Evolutionary conservation across 2,113 vertebrate genomes (phyloP), one percentile per base, ranked within the genome.

Genomic region (Gobius niger): DNA sequence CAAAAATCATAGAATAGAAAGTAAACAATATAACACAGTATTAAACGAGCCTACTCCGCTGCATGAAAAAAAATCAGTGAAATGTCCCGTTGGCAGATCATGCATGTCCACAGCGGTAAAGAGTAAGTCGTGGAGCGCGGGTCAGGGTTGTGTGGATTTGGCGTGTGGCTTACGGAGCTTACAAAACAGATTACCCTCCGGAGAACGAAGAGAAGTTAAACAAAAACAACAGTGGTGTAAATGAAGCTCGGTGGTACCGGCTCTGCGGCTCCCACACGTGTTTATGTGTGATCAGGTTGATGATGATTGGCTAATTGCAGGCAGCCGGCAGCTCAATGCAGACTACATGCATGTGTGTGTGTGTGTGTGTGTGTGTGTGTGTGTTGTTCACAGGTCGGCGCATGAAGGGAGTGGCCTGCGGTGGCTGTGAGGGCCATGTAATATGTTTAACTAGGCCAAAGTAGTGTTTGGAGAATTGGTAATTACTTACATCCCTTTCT

Each of bases 401-500:
- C 82, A 83, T 72, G 69, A 72, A 65, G 67, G 85, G 67, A 70
- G 76, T 67, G 83, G 78, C 70, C 70, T 77, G 69, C 47, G 67
- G 87, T 85, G 86, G 76, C 80, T 76, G 66, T 74, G 80, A 86
- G 80, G 91, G 83, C 88, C 87, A 80, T 91, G 91, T 91, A 92
- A 93, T 90, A 87, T 89, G 89, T 91, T 92, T 92, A 91, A 93
- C 89, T 81, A 80, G 70, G 76, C 83, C 81, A 92, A 93, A 92
- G 91, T 91, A 91, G 88, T 92, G 92, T 93, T 94, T 93, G 87
- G 91, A 92, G 90, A 88, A 91, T 92, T 91, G 90, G 84, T 94
- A 94, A 94, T 94, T 93, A 89, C 92, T 93, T 77, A 91, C 93
- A 94, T 93, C 91, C 92, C 85, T 91, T 89, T 89, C 85, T 90